These are phyloP conservation scores for Trogon surrucura DNA, from an alignment of 2,113 vertebrate species.

Conservation along the genomic window DNA sequence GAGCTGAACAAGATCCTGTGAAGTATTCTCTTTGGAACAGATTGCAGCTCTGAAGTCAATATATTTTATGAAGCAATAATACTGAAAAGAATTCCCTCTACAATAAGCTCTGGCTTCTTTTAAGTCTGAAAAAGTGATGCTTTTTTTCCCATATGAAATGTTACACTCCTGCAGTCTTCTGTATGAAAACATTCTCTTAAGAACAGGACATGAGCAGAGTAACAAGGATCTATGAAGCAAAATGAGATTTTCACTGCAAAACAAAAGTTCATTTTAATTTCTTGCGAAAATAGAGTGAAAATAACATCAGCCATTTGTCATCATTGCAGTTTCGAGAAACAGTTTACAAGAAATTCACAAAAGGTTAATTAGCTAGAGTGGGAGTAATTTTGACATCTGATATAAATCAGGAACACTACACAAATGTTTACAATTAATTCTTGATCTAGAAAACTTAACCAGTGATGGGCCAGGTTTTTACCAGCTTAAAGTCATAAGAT, in stretches of 20 bases:
- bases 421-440: background rate
- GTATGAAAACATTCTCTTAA: slow-evolving; percentile 12
- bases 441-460: background rate
- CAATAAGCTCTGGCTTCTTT: background rate
- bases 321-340: background rate
- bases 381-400: background rate
- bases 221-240: background rate
- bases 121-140: background rate
- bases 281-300: background rate
- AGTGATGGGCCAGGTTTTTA: background rate
- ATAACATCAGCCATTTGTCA: background rate
- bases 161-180: background rate
- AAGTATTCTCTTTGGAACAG: slow-evolving; percentile 16
- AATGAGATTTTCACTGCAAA: slow-evolving; percentile 25
- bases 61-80: slow-evolving; percentile 23
- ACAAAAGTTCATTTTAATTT: slow-evolving; percentile 35
- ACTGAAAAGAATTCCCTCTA: slow-evolving; percentile 2
- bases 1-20: background rate
- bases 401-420: background rate
- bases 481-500: background rate
- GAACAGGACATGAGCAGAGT: background rate
- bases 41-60: background rate
- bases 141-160: background rate
- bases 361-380: background rate
- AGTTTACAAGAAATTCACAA: background rate